phyloP scores from a whole-genome alignment of 2,888 invertebrate genomes.

The Zygothrica quintamaculata region DNA sequence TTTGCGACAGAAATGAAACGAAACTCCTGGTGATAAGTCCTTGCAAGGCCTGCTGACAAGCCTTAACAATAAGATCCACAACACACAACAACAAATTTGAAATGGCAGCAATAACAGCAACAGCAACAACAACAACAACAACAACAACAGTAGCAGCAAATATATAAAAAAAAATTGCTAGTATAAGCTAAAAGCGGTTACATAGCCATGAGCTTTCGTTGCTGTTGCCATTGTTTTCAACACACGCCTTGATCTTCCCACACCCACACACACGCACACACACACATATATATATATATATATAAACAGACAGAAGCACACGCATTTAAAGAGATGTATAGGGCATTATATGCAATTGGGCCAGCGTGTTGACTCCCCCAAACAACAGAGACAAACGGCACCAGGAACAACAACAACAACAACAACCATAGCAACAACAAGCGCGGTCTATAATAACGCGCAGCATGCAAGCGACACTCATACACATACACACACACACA shows the following conservation, averaged over 20 bases:
- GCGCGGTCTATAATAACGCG: conserved; percentile 59
- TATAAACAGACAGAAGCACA: conserved; percentile 5
- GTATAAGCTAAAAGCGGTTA: conserved; percentile 38
- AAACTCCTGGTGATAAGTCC: neutral
- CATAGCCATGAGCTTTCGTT: conserved; percentile 40
- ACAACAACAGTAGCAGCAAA: conserved; percentile 1
- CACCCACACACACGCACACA: conserved; percentile 53
- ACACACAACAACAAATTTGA: conserved; percentile 17
- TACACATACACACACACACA: conserved; percentile 27
- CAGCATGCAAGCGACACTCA: conserved; percentile 76
- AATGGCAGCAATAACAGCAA: conserved; percentile 9
- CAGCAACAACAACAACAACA: conserved; percentile 9
- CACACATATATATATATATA: conserved; percentile 12
- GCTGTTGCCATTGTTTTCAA: conserved; percentile 57
- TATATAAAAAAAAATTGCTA: conserved; percentile 18
- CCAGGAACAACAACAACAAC: no score
- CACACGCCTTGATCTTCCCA: conserved; percentile 75
- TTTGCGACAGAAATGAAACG: neutral
- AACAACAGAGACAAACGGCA: conserved; percentile 23
- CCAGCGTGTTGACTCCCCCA: conserved; percentile 61
- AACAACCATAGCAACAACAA: conserved; percentile 41
- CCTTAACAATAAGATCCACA: conserved; percentile 17
- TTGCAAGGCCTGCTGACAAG: conserved; percentile 9
- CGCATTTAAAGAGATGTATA: conserved; percentile 31
- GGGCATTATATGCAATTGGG: conserved; percentile 61